Percentiles rank a stretch among this genome's conserved stretches.
Evolutionary conservation across 2,888 invertebrate species (phyloP).

Genomic region (Oligia strigilis): DNA sequence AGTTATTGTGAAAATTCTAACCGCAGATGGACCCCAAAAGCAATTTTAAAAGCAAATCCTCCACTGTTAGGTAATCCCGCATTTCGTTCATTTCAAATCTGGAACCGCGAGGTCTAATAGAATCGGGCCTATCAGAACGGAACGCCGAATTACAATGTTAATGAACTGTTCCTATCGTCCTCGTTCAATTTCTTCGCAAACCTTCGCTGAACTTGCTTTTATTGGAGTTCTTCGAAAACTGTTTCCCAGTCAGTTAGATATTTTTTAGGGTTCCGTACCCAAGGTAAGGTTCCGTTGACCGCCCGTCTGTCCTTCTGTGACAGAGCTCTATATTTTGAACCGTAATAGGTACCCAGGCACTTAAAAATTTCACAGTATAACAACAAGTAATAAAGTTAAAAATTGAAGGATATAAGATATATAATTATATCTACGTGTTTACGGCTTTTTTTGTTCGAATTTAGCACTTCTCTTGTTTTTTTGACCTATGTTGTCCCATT

Average conservation of each 20-base stretch:
- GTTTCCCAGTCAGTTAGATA: conserved; percentile 32
- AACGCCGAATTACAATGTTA: conserved; percentile 81
- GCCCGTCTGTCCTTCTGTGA: not conserved
- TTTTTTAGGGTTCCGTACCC: conserved; percentile 43
- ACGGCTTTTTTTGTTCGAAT: not conserved
- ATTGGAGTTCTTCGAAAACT: conserved; percentile 44
- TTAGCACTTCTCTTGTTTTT: not conserved
- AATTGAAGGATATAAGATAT: not conserved
- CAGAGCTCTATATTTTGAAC: not conserved
- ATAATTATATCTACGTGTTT: not conserved
- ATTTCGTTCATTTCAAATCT: conserved; percentile 71
- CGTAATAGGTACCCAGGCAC: too few species aligned
- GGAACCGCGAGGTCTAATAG: conserved; percentile 75
- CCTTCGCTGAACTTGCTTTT: conserved; percentile 60
- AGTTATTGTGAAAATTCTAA: not conserved
- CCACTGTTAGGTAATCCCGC: conserved; percentile 14
- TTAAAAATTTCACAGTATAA: not conserved
- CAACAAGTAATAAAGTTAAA: not conserved
- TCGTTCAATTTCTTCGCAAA: conserved; percentile 73
- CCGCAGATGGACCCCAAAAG: not conserved
- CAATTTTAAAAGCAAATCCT: conserved; percentile 24
- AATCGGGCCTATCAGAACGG: conserved; percentile 76
- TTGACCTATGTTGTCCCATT: too few species aligned
- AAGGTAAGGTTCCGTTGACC: not conserved
- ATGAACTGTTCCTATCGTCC: conserved; percentile 74